These are phyloP conservation scores for Achlya flavicornis DNA, from an alignment of 2,888 invertebrate species.

Conservation along the genomic window DNA sequence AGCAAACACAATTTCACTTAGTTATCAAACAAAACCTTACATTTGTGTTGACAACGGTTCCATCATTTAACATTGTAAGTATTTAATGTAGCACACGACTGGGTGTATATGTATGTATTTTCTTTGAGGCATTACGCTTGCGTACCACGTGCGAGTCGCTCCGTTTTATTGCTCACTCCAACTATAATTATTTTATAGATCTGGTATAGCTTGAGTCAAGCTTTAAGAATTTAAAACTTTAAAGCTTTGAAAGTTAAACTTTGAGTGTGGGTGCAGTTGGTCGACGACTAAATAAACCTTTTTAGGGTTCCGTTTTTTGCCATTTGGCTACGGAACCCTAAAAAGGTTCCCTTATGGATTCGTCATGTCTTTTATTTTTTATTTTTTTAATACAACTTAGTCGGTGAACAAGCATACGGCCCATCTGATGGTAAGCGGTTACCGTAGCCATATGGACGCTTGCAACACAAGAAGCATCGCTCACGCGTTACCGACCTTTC, in stretches of 20 bases:
- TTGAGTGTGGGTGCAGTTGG: not conserved
- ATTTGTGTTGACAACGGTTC: conserved; percentile 38
- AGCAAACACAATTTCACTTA: conserved; percentile 36
- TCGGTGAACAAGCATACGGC: too few species aligned
- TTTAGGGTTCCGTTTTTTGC: too few species aligned
- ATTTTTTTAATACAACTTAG: too few species aligned
- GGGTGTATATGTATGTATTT: not conserved
- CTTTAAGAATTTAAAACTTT: not conserved
- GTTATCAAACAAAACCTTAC: conserved; percentile 35
- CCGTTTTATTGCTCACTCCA: conserved; percentile 1
- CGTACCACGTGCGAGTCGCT: conserved; percentile 6
- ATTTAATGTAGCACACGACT: conserved; percentile 14
- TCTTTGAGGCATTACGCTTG: conserved; percentile 1
- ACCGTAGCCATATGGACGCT: too few species aligned
- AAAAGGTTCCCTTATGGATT: too few species aligned
- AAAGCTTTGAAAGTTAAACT: conserved; percentile 1
- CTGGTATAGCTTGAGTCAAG: not conserved
- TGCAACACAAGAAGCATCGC: too few species aligned
- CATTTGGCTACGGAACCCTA: too few species aligned
- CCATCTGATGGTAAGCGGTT: too few species aligned
- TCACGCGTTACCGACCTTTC: too few species aligned
- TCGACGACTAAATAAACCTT: not conserved
- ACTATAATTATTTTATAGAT: conserved; percentile 9
- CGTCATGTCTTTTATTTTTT: too few species aligned
- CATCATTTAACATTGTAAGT: conserved; percentile 41